Base-by-base conservation (phyloP, 2,888 invertebrate species). In the Dilophus febrilis region DNA sequence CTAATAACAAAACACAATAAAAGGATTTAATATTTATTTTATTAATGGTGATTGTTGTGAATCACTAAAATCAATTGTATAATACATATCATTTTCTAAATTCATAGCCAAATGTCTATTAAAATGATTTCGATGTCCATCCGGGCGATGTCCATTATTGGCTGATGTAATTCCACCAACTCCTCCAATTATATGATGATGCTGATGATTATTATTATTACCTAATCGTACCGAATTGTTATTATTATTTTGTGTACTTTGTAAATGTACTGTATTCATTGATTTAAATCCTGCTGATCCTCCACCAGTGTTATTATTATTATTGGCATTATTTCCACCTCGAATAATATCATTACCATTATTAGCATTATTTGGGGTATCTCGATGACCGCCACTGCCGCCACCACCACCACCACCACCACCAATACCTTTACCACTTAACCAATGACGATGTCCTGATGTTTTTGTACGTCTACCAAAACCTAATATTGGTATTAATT, bases 11-110 rank as follows among this genome's bases (percentile, higher is more conserved):
- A n/a, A n/a, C n/a, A n/a, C n/a, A n/a, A n/a, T n/a, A n/a, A n/a
- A n/a, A n/a, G n/a, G n/a, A n/a, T n/a, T n/a, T n/a, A n/a, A n/a
- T n/a, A 37, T 52, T 60, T 72, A 77, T 71, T 78, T 77, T 53
- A 80, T 80, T 50, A 80, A 70, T 22, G 80, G 80, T 14, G 78
- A 77, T 55, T 74, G 75, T 59, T 78, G 77, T 51, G 76, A 77
- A 65, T 79, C 79, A 56, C 76, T 77, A 66, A 79, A 77, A 61
- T 80, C 80, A 49, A 80, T 70, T 35, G 79, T 79, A 64, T 77
- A 79, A 63, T 79, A 79, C 74, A 80, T 77, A 53, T 79, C 79
- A 19, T 76, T 71, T 50, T 75, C 73, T 56, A 77, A 72, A 50
- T 75, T 68, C 47, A 71, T 64, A 41, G 69, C 68, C 52, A 69